Conservation (phyloP, 2,888 invertebrate genomes). For the Tribolium freemani region DNA sequence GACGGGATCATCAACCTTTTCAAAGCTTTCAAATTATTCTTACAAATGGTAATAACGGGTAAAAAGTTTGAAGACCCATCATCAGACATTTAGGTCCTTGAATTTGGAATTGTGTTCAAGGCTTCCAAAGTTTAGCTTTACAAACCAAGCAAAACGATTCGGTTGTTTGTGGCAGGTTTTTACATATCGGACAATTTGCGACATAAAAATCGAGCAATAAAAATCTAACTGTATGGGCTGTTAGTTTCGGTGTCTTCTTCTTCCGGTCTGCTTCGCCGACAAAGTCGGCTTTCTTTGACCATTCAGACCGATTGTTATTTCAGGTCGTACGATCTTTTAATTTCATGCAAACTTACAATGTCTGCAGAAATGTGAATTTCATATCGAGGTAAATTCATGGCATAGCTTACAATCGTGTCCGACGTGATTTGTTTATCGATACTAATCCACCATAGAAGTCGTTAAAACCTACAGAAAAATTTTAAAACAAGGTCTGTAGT, state of each 20-base stretch:
- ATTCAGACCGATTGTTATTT: background rate
- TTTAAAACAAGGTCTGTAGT: background rate
- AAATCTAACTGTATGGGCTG: background rate
- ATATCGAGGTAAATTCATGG: conserved; percentile 6
- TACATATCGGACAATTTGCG: too few relatives aligned
- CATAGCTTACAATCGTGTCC: conserved; percentile 11
- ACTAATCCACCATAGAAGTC: conserved; percentile 7
- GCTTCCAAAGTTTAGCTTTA: too few relatives aligned
- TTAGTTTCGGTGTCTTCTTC: background rate
- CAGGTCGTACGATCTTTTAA: background rate
- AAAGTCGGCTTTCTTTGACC: background rate
- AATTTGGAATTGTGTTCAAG: background rate
- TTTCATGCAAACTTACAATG: background rate
- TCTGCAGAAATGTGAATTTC: conserved; percentile 5
- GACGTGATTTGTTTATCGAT: conserved; percentile 15
- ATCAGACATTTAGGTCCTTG: background rate
- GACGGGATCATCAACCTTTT: background rate
- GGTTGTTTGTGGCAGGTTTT: too few relatives aligned
- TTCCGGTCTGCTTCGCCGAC: background rate
- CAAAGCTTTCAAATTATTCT: background rate
- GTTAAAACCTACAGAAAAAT: background rate
- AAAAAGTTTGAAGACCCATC: background rate
- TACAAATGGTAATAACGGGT: background rate
- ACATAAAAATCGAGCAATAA: too few relatives aligned
- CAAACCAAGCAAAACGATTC: too few relatives aligned